Evolutionary conservation across 2,113 vertebrate species (phyloP), one percentile per base, ranked within the genome.

Genomic region (Emydocephalus ijimae): DNA sequence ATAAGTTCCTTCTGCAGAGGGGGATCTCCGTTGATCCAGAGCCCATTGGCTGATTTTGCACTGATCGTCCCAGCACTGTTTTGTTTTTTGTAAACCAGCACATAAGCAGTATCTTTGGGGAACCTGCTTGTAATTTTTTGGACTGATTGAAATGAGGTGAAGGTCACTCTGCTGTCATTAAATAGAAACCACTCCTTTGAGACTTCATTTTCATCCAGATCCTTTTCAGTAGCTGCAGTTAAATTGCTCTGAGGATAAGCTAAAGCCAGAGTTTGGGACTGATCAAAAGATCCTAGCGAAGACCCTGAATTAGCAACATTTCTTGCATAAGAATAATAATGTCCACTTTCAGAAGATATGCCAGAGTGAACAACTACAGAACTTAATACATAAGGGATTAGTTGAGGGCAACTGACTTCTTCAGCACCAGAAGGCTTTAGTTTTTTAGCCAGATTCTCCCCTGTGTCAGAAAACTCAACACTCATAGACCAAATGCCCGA

Each of bases 361-460:
- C 99, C 99, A 85, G 99, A 99, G 96, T 99, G 99, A 95, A 99
- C 98, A 15, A 99, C 99, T 90, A 99, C 98, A n/a, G 99, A 99
- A 95, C 98, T 99, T 91, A 99, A 97, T 23, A 98, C 74, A 4
- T 99, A 99, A 61, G 98, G 98, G 92, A 99, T 97, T 1, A 97
- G 21, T 0, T 97, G 97, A 10, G 98, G 95, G 23, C 95, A 97
- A 87, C 92, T 94, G 55, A 97, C 96, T 92, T 99, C 98, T 69
- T 99, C 98, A 91, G 96, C 97, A 87, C 98, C 98, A 1, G 99
- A 99, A 55, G 99, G 98, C 96, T 99, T 99, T 74, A 99, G 97
- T 94, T 99, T 99, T 96, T 99, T 99, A 93, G 99, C 98, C 93
- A 99, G 96, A 95, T 99, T 99, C 96, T 99, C 99, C 61, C 98